Evolutionary conservation across 1,140 invertebrate species (phyloP).

Genomic region (Asobara japonica): DNA sequence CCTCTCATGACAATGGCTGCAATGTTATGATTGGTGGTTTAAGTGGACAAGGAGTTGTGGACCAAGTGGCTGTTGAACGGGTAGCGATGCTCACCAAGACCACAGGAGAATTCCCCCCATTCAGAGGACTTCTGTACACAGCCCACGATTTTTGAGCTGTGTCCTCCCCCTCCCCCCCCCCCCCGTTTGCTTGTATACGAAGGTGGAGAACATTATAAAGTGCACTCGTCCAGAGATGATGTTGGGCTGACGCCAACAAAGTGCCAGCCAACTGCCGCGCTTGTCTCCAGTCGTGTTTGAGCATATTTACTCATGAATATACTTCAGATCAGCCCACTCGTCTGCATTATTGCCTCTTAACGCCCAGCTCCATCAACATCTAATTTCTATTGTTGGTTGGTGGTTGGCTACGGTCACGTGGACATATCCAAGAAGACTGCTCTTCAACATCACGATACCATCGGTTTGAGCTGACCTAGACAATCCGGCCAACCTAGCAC

Average conservation of each 20-base stretch:
- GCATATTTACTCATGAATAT: conserved; percentile 46
- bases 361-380: background rate
- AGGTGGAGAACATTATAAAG: conserved; percentile 22
- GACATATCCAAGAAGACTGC: background rate
- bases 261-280: conserved; percentile 13
- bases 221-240: conserved; percentile 27
- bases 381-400: background rate
- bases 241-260: conserved; percentile 35
- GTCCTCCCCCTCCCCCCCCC: no score
- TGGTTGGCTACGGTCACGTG: background rate
- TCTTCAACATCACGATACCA: background rate
- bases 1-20: background rate
- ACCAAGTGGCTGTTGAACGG: conserved; percentile 29
- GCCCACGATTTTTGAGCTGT: background rate
- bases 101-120: conserved; percentile 6
- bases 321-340: background rate
- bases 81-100: background rate
- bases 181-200: background rate
- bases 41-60: background rate
- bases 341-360: background rate
- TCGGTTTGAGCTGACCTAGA: no score
- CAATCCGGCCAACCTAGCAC: no score
- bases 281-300: conserved; percentile 45
- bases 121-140: conserved; percentile 27
- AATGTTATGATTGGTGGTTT: conserved; percentile 22